phyloP scores from a whole-genome alignment of 1,140 invertebrate species.

The Aphelenchoides fujianensis region DNA sequence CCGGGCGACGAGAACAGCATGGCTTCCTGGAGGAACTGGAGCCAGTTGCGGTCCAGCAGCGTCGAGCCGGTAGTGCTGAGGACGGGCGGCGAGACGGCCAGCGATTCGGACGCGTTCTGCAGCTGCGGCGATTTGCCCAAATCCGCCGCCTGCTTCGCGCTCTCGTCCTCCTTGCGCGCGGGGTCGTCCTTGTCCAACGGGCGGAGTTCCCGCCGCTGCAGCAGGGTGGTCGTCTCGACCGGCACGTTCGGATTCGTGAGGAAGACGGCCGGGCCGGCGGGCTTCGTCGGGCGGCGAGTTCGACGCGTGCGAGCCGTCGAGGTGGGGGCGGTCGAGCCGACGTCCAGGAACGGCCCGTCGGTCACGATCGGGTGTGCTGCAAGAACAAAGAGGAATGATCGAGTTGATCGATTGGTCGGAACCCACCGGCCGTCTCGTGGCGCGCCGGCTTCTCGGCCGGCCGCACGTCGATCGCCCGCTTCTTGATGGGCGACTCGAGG shows the following conservation, averaged over 20 bases:
- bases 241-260: constrained; percentile 12
- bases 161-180: background rate
- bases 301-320: no score
- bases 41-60: constrained; percentile 7
- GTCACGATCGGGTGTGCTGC: constrained; percentile 9
- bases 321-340: background rate
- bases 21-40: background rate
- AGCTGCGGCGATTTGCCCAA: background rate
- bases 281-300: constrained; percentile 1
- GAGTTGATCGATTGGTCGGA: background rate
- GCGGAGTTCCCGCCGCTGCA: background rate
- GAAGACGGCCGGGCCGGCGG: background rate
- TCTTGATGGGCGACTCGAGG: background rate
- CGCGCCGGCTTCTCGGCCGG: background rate
- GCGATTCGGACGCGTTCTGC: background rate
- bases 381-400: constrained; percentile 10
- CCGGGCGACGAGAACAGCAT: constrained; percentile 8
- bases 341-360: constrained; percentile 15
- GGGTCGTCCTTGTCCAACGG: background rate
- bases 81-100: background rate
- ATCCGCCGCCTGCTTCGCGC: background rate
- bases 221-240: background rate
- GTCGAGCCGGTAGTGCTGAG: background rate
- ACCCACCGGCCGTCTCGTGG: background rate
- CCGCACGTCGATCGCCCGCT: background rate